Conservation (phyloP, 1,140 invertebrate genomes). For the Popillia japonica region DNA sequence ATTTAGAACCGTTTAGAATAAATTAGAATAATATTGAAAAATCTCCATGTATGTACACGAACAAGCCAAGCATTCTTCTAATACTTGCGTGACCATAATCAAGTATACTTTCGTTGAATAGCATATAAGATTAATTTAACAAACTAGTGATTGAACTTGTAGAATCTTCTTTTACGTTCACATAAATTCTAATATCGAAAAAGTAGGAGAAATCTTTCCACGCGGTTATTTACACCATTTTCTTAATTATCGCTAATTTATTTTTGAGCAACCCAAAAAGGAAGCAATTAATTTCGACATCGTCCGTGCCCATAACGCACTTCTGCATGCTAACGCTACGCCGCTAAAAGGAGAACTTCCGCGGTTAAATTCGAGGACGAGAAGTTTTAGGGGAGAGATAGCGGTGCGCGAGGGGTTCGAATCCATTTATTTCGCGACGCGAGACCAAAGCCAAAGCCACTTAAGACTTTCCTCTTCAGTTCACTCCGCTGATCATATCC, state of each 20-base stretch:
- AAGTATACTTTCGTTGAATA: too few relatives aligned
- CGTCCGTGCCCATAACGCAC: background rate
- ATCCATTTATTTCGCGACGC: slow-evolving; percentile 44
- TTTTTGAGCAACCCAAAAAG: slow-evolving; percentile 7
- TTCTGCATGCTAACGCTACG: background rate
- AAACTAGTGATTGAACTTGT: too few relatives aligned
- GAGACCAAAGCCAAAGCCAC: slow-evolving; percentile 55
- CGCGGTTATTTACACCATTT: slow-evolving; percentile 18
- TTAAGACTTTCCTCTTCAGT: slow-evolving; percentile 52
- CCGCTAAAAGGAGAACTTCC: slow-evolving; percentile 18
- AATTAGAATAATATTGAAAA: too few relatives aligned
- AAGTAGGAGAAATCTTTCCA: background rate
- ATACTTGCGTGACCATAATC: too few relatives aligned
- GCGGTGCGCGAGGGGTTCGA: slow-evolving; percentile 31
- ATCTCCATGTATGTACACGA: too few relatives aligned
- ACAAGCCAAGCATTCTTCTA: too few relatives aligned
- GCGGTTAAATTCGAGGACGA: slow-evolving; percentile 13
- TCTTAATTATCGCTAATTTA: slow-evolving; percentile 31
- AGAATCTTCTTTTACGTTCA: too few relatives aligned
- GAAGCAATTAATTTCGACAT: slow-evolving; percentile 6
- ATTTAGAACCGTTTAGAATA: too few relatives aligned
- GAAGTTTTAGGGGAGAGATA: background rate
- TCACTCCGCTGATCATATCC: slow-evolving; percentile 49
- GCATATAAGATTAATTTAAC: too few relatives aligned
- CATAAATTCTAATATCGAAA: background rate